phyloP scores from a whole-genome alignment of 2,888 invertebrate species.

The Rhogogaster chlorosoma region DNA sequence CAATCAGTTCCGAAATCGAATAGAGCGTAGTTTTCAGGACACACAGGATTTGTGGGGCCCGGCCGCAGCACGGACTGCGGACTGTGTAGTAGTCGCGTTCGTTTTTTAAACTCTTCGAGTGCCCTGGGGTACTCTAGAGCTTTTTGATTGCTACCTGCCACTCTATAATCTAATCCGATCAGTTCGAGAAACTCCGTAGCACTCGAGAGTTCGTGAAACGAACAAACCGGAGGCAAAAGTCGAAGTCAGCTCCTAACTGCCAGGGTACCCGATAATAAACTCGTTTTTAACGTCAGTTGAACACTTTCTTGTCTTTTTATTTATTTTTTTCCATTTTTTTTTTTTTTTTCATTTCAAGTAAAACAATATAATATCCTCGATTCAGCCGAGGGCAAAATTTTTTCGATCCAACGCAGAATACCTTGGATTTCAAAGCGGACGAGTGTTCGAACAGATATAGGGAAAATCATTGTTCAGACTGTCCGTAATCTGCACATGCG shows the following conservation, averaged over 20 bases:
- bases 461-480: not conserved
- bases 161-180: slow-evolving; percentile 37
- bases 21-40: not conserved
- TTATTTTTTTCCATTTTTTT: no score
- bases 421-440: not conserved
- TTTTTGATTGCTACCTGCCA: slow-evolving; percentile 41
- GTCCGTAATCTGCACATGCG: slow-evolving; percentile 23
- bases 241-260: not conserved
- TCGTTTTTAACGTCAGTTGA: not conserved
- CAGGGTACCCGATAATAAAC: not conserved
- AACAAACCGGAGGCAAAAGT: not conserved
- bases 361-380: not conserved
- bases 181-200: slow-evolving; percentile 8
- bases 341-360: not conserved
- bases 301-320: not conserved
- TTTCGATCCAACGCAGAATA: not conserved
- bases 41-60: not conserved
- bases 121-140: slow-evolving; percentile 5
- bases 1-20: slow-evolving; percentile 45
- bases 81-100: not conserved
- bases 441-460: not conserved
- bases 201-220: slow-evolving; percentile 13
- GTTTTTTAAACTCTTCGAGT: not conserved
- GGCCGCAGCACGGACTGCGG: not conserved
- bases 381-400: not conserved